Evolutionary conservation across 2,113 vertebrate species (phyloP), one percentile per base, ranked within the genome.

Genomic region (Chlamydotis undulata): DNA sequence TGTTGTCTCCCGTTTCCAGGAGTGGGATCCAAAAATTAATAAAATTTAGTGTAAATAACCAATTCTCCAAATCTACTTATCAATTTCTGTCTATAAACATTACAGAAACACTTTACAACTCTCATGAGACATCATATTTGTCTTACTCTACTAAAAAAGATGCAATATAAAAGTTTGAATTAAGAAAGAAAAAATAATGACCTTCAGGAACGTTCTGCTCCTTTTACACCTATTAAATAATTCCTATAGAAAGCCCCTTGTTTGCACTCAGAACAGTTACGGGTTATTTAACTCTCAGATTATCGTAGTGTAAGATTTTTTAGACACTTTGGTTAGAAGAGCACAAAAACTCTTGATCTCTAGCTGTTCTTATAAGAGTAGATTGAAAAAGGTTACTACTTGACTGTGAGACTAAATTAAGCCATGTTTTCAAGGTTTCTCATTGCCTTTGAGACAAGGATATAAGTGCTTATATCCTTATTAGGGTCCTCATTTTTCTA

Each of bases 391-490:
- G 24, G 64, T 92, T 93, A 37, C 56, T 87, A 56, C 79, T 96
- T 94, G 68, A 83, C 79, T 71, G 39, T 29, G 73, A 90, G 33
- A 75, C n/a, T 83, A 83, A 90, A 93, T 90, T 80, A 80, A 90
- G 12, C 53, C 25, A 6, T 67, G 23, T 84, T 95, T 77, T 91
- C 85, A 92, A 68, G 76, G 69, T 84, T 96, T 91, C 45, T 76
- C 65, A 25, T 52, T 81, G 61, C 49, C 49, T 87, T 89, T 85
- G 52, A 94, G 67, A 55, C 49, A 68, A 79, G 65, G 69, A 24
- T 67, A 3, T 71, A 77, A 92, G 71, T 76, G 43, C 53, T 86
- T 1, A 4, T 87, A 39, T 84, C 41, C 50, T 86, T 83, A 67
- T 19, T 45, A 5, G 19, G 22, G 45, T 60, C 13, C 43, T 90